phyloP scores from a whole-genome alignment of 2,888 invertebrate genomes.

The Drosophila macrothrix region DNA sequence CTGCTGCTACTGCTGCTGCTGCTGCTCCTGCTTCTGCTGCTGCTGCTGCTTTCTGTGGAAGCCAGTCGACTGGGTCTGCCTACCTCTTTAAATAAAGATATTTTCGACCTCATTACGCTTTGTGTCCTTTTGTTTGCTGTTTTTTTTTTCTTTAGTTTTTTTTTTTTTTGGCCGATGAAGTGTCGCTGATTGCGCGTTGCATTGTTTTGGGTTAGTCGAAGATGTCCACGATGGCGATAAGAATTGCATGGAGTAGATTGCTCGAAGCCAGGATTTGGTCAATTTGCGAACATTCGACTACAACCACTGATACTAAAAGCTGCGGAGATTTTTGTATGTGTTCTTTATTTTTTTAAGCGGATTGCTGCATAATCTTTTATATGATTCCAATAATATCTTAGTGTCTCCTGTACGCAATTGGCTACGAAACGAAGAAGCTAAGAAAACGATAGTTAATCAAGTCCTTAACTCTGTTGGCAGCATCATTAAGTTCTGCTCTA shows the following conservation, averaged over 20 bases:
- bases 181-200: constrained; percentile 83
- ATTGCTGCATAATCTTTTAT: constrained; percentile 4
- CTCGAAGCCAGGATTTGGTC: constrained; percentile 46
- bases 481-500: neutral
- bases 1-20: constrained; percentile 13
- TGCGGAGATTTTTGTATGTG: neutral
- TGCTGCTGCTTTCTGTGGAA: constrained; percentile 62
- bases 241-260: constrained; percentile 57
- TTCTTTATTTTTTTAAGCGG: neutral
- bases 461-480: neutral
- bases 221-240: constrained; percentile 71
- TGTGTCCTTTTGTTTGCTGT: constrained; percentile 73
- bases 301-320: constrained; percentile 57
- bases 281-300: constrained; percentile 44
- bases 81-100: constrained; percentile 76
- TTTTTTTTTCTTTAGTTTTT: constrained; percentile 63
- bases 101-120: constrained; percentile 81
- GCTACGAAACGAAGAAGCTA: neutral
- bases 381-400: constrained; percentile 15
- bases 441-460: neutral
- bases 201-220: constrained; percentile 75
- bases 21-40: too few species aligned
- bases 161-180: constrained; percentile 76
- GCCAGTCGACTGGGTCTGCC: constrained; percentile 25
- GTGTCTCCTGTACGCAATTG: neutral